A percentile compares a stretch with the other conserved stretches of the same genome.
Conservation (phyloP, 1,140 invertebrate genomes). For the Trinorchestia longiramus region DNA sequence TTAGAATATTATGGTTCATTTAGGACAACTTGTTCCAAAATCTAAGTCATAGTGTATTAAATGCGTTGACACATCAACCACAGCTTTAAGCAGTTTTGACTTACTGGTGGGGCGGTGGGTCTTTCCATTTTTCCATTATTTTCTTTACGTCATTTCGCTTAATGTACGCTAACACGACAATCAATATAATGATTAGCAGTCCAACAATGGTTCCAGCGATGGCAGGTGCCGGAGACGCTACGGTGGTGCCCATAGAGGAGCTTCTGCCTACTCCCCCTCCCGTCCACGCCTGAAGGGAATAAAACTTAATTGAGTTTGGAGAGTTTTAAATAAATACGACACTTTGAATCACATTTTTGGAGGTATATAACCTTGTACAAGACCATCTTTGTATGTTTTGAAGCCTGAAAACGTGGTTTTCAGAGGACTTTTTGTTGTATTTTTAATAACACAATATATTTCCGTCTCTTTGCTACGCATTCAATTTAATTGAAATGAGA, state of each 20-base stretch:
- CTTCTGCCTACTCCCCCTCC: not conserved
- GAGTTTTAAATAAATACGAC: too few species aligned
- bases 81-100: not conserved
- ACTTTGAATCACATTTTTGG: too few species aligned
- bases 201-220: not conserved
- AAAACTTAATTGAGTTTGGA: too few species aligned
- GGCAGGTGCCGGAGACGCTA: not conserved
- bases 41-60: not conserved
- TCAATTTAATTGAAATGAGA: not conserved
- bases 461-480: not conserved
- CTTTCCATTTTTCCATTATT: not conserved
- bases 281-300: not conserved
- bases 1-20: not conserved
- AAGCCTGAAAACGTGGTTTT: too few species aligned
- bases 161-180: not conserved
- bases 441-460: not conserved
- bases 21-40: not conserved
- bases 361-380: too few species aligned
- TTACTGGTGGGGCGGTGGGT: not conserved
- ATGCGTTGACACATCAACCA: not conserved
- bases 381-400: too few species aligned
- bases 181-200: not conserved
- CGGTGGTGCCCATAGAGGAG: not conserved
- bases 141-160: not conserved
- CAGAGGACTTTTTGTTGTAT: too few species aligned